A percentile compares a stretch with the other conserved stretches of the same genome.
phyloP scores from a whole-genome alignment of 2,113 vertebrate species.

The Willisornis vidua region DNA sequence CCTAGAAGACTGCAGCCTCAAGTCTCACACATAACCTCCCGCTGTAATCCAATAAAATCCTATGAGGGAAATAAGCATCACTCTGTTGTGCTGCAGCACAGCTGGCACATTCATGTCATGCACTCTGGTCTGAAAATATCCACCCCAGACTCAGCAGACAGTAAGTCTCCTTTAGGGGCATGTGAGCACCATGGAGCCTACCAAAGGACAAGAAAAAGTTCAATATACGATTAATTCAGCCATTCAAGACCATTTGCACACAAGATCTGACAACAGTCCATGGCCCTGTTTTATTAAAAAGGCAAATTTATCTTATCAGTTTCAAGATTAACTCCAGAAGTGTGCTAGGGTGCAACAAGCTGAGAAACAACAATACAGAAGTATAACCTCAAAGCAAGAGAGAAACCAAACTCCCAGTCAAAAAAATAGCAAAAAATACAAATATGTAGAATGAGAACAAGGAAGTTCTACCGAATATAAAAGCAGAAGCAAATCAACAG shows the following conservation, averaged over 20 bases:
- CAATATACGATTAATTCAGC: background rate
- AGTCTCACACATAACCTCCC: background rate
- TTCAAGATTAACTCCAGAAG: background rate
- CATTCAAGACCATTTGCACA: background rate
- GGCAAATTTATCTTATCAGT: background rate
- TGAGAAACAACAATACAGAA: background rate
- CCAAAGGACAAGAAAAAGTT: background rate
- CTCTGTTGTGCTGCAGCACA: background rate
- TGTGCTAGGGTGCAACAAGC: background rate
- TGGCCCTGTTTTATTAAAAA: background rate
- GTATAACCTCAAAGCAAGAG: background rate
- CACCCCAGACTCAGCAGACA: background rate
- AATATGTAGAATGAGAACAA: background rate
- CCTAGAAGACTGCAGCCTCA: background rate
- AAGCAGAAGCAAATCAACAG: background rate
- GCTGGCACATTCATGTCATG: background rate
- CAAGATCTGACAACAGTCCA: rapidly evolving
- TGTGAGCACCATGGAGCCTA: rapidly evolving
- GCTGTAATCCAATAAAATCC: background rate
- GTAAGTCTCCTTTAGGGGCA: background rate
- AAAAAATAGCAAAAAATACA: background rate
- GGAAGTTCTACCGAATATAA: background rate
- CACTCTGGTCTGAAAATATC: background rate
- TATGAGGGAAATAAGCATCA: background rate
- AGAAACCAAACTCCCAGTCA: background rate